Base-by-base conservation (phyloP, 2,888 invertebrate genomes). In the Sarcophaga carnaria region DNA sequence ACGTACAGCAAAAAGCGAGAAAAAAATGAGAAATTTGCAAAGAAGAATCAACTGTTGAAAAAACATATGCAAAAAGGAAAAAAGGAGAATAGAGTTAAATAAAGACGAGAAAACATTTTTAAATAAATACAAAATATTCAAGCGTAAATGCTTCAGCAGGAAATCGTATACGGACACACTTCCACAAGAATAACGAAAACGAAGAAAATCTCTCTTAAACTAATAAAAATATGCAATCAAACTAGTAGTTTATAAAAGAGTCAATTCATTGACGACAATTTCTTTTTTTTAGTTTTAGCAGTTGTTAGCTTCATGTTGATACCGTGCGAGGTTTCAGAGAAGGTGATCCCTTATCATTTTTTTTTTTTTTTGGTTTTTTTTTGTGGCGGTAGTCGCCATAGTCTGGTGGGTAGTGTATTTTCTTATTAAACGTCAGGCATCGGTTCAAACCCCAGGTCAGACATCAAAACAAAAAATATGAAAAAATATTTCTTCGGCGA, bases 111-210 rank as follows among this genome's bases (percentile, higher is more conserved):
- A 66, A 76, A 64, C 70, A 72, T 45, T 79, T 76, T 60, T 60
- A 83, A 86, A 83, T 83, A 86, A 83, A 86, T 83, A 86, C 72
- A 74, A 80, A 81, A 87, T 81, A 75, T 84, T 87, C 70, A 87
- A 87, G 81, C 76, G 79, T 76, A 87, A 82, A 84, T 87, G 84
- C 67, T 80, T 87, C 77, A 76, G 76, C 59, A 54, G 17, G 54
- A 54, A 37, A 37, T 10, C 8, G 8, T 17, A 54, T 17, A 14
- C 54, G 14, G 4, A 81, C 77, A 75, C 69, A 74, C 63, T 69
- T 83, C 22, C 64, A 54, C 17, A 66, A 47, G 54, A 47, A 83
- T 0, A 37, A 37, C 1, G 37, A 10, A 37, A 37, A 37, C 37
- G 37, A 37, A 37, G 2, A 37, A 37, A 37, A 27, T 27, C 27